phyloP scores from a whole-genome alignment of 2,888 invertebrate genomes.

The Pristionchus japonicus region DNA sequence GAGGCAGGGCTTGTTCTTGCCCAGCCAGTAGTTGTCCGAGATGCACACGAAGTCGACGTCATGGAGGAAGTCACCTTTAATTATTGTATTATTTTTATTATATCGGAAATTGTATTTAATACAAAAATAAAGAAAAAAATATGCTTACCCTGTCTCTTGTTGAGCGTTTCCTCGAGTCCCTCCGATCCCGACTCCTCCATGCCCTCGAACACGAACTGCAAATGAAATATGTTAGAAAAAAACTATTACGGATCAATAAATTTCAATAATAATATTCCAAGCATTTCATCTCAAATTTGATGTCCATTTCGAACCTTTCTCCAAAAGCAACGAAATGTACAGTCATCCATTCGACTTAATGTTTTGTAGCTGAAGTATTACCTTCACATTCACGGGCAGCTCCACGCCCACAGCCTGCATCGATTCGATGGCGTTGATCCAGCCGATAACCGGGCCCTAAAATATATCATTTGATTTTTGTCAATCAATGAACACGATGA shows the following conservation, averaged over 20 bases:
- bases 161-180: constrained; percentile 90
- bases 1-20: constrained; percentile 94
- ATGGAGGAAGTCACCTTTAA: constrained; percentile 69
- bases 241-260: no score
- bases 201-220: constrained; percentile 91
- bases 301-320: no score
- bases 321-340: no score
- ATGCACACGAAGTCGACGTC: constrained; percentile 94
- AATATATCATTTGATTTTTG: no score
- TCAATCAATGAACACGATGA: neutral
- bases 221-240: no score
- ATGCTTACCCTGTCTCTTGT: constrained; percentile 76
- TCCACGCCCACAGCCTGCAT: constrained; percentile 84
- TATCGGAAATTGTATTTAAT: no score
- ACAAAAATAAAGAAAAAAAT: neutral
- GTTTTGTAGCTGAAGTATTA: no score
- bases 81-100: no score
- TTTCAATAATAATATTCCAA: no score
- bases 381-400: constrained; percentile 81
- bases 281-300: no score
- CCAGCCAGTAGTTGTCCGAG: constrained; percentile 98
- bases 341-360: no score
- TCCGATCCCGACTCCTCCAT: constrained; percentile 98
- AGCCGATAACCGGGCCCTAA: constrained; percentile 89
- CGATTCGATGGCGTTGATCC: constrained; percentile 93